Conservation (phyloP, 2,797 vertebrate genomes). For the Platyrinchus mystaceus region DNA sequence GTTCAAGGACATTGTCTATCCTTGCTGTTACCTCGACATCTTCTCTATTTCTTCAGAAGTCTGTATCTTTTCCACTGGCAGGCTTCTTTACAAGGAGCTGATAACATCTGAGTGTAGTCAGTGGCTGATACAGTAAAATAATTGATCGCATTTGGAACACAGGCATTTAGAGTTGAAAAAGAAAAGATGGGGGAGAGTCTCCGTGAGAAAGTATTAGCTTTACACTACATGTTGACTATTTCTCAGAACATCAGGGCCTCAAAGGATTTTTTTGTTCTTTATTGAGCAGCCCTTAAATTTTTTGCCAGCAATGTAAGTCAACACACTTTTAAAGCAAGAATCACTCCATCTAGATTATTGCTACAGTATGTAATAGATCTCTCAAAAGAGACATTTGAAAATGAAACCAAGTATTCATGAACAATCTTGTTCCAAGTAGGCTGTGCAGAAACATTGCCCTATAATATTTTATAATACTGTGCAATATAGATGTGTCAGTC, state of each 20-base stretch:
- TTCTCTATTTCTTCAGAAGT: neutral
- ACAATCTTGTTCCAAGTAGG: neutral
- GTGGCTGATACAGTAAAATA: neutral
- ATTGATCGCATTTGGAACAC: neutral
- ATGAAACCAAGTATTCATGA: neutral
- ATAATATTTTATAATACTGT: neutral
- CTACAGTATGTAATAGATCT: neutral
- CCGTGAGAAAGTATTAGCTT: neutral
- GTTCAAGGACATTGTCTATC: neutral
- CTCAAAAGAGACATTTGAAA: neutral
- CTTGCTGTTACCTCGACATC: neutral
- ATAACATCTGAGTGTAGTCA: neutral
- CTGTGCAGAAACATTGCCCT: neutral
- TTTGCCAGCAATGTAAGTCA: neutral
- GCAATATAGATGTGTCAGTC: neutral
- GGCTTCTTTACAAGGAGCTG: neutral
- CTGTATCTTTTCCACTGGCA: neutral
- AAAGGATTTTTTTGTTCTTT: neutral
- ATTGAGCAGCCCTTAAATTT: neutral
- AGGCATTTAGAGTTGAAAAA: neutral
- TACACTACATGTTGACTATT: neutral
- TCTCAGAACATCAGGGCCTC: neutral
- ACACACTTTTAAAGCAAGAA: neutral
- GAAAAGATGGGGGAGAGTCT: neutral
- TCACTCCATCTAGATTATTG: neutral